Evolutionary conservation across 2,888 invertebrate genomes (phyloP).

Genomic region (Lamellibrachia columna): DNA sequence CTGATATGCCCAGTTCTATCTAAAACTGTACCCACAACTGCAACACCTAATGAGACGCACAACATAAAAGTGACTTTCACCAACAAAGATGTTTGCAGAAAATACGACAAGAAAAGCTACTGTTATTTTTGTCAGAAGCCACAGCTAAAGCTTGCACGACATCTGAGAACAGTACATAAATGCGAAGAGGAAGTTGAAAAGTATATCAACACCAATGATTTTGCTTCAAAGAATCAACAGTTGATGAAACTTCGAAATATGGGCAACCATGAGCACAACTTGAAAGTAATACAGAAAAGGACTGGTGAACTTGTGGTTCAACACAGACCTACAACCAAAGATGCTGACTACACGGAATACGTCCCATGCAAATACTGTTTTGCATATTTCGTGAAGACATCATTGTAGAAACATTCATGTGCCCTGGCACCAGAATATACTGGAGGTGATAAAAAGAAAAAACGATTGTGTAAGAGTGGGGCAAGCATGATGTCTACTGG

Average conservation of each 20-base stretch:
- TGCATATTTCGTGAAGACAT: background rate
- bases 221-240: too few relatives aligned
- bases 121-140: slow-evolving; percentile 19
- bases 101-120: background rate
- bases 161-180: too few relatives aligned
- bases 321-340: background rate
- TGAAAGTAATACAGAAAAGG: background rate
- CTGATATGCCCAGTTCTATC: too few relatives aligned
- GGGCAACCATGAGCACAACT: slow-evolving; percentile 17
- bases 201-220: too few relatives aligned
- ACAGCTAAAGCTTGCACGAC: background rate
- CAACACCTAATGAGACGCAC: background rate
- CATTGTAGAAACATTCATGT: background rate
- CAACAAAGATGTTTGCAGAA: too few relatives aligned
- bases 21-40: too few relatives aligned
- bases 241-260: slow-evolving; percentile 19
- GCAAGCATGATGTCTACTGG: background rate
- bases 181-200: too few relatives aligned
- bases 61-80: background rate
- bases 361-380: slow-evolving; percentile 18
- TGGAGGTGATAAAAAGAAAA: background rate
- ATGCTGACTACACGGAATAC: background rate
- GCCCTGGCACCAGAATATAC: background rate
- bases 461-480: background rate
- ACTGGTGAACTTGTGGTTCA: background rate